Percentiles rank a stretch among this genome's conserved stretches.
Conservation (phyloP, 35 echinoderm and acorn worm species). For the Lytechinus variegatus region DNA sequence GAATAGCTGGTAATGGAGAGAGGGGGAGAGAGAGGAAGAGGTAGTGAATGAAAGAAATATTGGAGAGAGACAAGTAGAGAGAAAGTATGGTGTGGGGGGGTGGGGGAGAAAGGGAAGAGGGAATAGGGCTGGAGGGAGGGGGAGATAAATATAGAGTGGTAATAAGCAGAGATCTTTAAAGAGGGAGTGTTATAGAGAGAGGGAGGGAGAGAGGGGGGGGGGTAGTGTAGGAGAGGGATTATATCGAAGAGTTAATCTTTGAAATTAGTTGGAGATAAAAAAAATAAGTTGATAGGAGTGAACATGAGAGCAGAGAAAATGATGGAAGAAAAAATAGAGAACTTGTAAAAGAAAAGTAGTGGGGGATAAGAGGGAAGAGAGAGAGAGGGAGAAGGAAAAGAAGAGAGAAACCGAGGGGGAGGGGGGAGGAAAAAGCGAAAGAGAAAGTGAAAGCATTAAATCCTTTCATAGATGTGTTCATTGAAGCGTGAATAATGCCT, state of each 20-base stretch:
- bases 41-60: too few species aligned
- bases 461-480: neutral
- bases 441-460: neutral
- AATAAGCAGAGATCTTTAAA: neutral
- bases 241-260: too few species aligned
- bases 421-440: neutral
- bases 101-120: neutral
- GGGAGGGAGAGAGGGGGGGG: neutral
- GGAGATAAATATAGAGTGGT: too few species aligned
- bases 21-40: neutral
- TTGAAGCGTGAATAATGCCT: constrained; percentile 1
- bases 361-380: neutral
- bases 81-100: neutral
- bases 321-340: too few species aligned
- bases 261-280: too few species aligned
- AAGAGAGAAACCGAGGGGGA: too few species aligned
- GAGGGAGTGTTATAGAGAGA: neutral
- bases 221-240: too few species aligned
- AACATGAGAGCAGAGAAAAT: too few species aligned
- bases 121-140: neutral
- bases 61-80: neutral
- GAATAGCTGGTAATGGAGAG: neutral
- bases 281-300: too few species aligned
- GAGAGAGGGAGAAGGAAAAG: neutral
- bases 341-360: neutral